Percentiles rank a stretch among this genome's conserved stretches.
Conservation (phyloP, 2,888 invertebrate genomes). For the Phyllotreta striolata region DNA sequence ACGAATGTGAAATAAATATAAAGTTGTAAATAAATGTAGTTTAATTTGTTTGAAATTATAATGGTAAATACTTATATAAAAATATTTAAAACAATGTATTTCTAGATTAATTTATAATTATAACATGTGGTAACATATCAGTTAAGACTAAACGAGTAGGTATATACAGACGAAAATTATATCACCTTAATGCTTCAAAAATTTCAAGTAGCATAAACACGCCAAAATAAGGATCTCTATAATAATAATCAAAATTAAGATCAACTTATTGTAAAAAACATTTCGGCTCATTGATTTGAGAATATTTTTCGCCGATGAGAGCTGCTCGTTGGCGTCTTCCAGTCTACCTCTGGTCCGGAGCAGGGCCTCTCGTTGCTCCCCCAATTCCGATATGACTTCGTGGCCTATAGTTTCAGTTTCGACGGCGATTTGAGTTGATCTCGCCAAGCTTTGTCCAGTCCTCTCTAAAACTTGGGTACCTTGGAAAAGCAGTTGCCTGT, state of each 20-base stretch:
- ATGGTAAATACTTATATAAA: background rate
- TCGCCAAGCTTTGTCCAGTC: constrained; percentile 70
- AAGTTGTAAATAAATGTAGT: constrained; percentile 51
- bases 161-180: no score
- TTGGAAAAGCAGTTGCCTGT: constrained; percentile 67
- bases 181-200: constrained; percentile 56
- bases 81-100: constrained; percentile 1
- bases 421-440: constrained; percentile 74
- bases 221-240: constrained; percentile 73
- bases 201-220: constrained; percentile 70
- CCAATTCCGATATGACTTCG: constrained; percentile 78
- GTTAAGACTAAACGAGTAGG: background rate
- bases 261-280: constrained; percentile 78
- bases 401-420: constrained; percentile 84
- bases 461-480: constrained; percentile 67
- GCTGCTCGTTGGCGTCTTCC: constrained; percentile 74
- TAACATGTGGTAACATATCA: constrained; percentile 1
- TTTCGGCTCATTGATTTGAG: constrained; percentile 73
- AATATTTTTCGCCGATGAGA: constrained; percentile 71
- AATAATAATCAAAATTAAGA: constrained; percentile 76
- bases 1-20: constrained; percentile 68
- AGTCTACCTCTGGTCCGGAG: constrained; percentile 72
- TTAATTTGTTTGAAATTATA: constrained; percentile 21
- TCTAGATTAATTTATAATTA: constrained; percentile 24
- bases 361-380: constrained; percentile 78